Percentiles rank a stretch among this genome's conserved stretches.
Evolutionary conservation across 2,113 vertebrate genomes (phyloP).

Genomic region (Lipotes vexillifer): DNA sequence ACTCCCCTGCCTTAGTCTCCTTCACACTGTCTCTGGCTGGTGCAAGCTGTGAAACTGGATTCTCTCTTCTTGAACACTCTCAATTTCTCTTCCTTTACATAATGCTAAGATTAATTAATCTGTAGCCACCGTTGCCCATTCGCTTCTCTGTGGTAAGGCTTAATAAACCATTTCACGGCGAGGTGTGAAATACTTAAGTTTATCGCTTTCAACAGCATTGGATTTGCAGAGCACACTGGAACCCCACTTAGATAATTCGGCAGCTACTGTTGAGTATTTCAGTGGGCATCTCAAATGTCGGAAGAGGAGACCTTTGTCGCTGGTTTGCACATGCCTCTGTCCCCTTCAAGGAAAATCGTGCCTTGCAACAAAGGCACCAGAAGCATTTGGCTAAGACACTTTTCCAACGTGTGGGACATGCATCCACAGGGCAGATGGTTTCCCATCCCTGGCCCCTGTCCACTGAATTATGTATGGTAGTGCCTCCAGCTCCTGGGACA

Average conservation of each 20-base stretch:
- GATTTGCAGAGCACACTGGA: not conserved
- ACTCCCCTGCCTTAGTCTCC: accelerated
- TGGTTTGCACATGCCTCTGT: too few relatives aligned
- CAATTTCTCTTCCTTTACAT: not conserved
- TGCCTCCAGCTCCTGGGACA: not conserved
- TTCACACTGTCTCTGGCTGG: too few relatives aligned
- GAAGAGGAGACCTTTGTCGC: accelerated
- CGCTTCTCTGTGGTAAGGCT: not conserved
- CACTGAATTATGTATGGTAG: not conserved
- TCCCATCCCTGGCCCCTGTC: not conserved
- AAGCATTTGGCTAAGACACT: too few relatives aligned
- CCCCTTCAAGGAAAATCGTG: not conserved
- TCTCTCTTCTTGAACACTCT: not conserved
- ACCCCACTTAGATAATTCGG: too few relatives aligned
- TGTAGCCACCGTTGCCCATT: not conserved
- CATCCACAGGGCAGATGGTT: too few relatives aligned
- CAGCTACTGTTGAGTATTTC: accelerated
- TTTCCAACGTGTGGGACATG: not conserved
- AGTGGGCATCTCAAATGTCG: too few relatives aligned
- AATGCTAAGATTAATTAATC: not conserved
- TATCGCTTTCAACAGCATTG: not conserved
- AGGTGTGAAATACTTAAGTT: too few relatives aligned
- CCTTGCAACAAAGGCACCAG: not conserved
- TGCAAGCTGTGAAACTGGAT: not conserved
- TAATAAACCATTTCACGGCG: not conserved